A percentile compares a stretch with the other conserved stretches of the same genome.
Evolutionary conservation across 1,140 invertebrate genomes (phyloP).

Genomic region (Scaptodrosophila lebanonensis): DNA sequence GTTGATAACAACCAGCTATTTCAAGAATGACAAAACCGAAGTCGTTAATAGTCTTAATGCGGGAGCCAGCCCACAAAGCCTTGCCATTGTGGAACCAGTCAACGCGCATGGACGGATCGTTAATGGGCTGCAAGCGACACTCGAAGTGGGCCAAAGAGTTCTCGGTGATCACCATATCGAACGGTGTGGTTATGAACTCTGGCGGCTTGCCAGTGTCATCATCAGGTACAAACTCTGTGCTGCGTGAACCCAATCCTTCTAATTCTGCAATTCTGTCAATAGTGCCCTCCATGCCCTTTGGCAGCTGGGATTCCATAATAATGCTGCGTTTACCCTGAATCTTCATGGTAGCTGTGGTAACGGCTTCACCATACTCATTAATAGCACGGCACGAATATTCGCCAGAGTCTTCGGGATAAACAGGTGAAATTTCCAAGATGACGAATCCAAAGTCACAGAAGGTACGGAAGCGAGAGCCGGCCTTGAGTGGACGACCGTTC

Average conservation of each 20-base stretch:
- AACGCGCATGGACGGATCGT: constrained; percentile 94
- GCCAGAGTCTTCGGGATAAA: constrained; percentile 96
- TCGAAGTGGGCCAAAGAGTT: constrained; percentile 95
- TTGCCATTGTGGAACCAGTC: constrained; percentile 99
- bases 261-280: constrained; percentile 95
- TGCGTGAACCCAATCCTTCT: constrained; percentile 87
- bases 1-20: constrained; percentile 90
- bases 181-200: constrained; percentile 92
- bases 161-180: constrained; percentile 90
- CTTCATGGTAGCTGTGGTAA: constrained; percentile 93
- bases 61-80: constrained; percentile 89
- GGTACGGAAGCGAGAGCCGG: constrained; percentile 92
- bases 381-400: constrained; percentile 94
- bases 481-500: constrained; percentile 93
- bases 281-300: constrained; percentile 94
- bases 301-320: constrained; percentile 93
- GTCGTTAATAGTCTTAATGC: constrained; percentile 94
- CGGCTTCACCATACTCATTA: constrained; percentile 95
- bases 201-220: constrained; percentile 93
- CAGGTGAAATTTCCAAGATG: constrained; percentile 94
- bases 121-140: constrained; percentile 91
- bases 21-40: constrained; percentile 96
- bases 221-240: constrained; percentile 80
- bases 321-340: constrained; percentile 94
- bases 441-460: constrained; percentile 98